These are phyloP conservation scores for Styela plicata DNA, from an alignment of 23 tunicate genomes.

Conservation along the genomic window DNA sequence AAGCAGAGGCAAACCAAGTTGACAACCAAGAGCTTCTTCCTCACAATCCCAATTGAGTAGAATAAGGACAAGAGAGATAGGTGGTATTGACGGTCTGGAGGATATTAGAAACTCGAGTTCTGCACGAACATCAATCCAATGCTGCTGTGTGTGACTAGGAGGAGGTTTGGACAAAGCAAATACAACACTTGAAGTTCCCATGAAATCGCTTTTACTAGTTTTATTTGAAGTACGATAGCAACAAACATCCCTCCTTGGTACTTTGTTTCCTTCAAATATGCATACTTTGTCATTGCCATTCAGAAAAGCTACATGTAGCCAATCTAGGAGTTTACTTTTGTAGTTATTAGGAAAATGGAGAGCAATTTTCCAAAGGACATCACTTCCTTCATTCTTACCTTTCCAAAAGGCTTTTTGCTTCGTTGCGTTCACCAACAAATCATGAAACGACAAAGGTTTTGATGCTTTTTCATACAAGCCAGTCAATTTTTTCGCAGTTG, in stretches of 20 bases:
- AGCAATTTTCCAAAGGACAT: conserved; percentile 14
- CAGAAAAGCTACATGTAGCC: conserved; percentile 1
- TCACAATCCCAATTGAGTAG: not conserved
- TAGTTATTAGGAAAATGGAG: not conserved
- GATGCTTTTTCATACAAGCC: not conserved
- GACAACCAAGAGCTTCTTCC: not conserved
- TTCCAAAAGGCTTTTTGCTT: not conserved
- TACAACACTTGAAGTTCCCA: conserved; percentile 34
- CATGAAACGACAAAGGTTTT: conserved; percentile 6
- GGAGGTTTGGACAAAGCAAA: not conserved
- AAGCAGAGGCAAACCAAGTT: not conserved
- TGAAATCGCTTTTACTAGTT: not conserved
- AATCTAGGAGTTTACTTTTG: not conserved
- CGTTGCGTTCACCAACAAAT: not conserved
- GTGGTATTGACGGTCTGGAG: conserved; percentile 25
- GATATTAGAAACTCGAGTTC: not conserved
- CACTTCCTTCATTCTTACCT: not conserved
- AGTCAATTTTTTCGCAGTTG: not conserved
- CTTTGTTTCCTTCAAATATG: not conserved
- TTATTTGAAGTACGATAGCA: not conserved
- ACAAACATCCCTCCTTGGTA: not conserved
- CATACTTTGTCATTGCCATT: not conserved
- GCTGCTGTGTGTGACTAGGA: not conserved
- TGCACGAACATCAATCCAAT: not conserved
- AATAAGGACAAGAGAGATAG: conserved; percentile 17